A percentile compares a stretch with the other conserved stretches of the same genome.
These are phyloP conservation scores for Drosophila sucinea DNA, from an alignment of 1,140 invertebrate species.

Conservation along the genomic window DNA sequence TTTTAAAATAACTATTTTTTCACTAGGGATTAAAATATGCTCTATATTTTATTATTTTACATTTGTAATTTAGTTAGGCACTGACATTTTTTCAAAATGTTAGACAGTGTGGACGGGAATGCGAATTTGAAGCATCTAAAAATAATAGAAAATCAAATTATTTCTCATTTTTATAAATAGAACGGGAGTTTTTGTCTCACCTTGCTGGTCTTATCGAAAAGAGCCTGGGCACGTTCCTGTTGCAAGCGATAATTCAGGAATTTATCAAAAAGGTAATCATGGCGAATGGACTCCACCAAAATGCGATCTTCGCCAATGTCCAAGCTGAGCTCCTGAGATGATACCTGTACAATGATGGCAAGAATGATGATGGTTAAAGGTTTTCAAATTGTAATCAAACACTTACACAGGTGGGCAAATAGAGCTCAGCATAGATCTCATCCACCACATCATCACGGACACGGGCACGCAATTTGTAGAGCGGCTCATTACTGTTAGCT, in stretches of 20 bases:
- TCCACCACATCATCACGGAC: constrained; percentile 68
- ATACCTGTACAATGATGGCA: constrained; percentile 83
- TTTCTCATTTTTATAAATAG: neutral
- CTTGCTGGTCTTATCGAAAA: constrained; percentile 85
- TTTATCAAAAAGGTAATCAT: constrained; percentile 87
- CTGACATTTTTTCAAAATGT: neutral
- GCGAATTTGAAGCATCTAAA: constrained; percentile 76
- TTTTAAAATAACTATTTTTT: too few species aligned
- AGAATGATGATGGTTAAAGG: neutral
- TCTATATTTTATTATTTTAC: neutral
- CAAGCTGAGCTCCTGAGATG: constrained; percentile 85
- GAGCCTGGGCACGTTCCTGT: constrained; percentile 85
- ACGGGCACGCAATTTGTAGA: constrained; percentile 82
- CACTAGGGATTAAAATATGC: too few species aligned
- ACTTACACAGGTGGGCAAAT: constrained; percentile 83
- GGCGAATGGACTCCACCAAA: constrained; percentile 85
- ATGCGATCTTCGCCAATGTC: constrained; percentile 90
- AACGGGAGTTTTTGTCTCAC: constrained; percentile 25
- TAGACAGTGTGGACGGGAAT: constrained; percentile 55
- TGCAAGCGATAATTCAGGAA: constrained; percentile 87
- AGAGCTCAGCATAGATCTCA: constrained; percentile 83
- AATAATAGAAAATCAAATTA: constrained; percentile 19
- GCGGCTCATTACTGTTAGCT: constrained; percentile 47
- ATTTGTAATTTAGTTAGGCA: neutral
- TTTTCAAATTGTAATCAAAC: neutral